These are phyloP conservation scores for Bombylius major DNA, from an alignment of 2,888 invertebrate genomes.

Conservation along the genomic window DNA sequence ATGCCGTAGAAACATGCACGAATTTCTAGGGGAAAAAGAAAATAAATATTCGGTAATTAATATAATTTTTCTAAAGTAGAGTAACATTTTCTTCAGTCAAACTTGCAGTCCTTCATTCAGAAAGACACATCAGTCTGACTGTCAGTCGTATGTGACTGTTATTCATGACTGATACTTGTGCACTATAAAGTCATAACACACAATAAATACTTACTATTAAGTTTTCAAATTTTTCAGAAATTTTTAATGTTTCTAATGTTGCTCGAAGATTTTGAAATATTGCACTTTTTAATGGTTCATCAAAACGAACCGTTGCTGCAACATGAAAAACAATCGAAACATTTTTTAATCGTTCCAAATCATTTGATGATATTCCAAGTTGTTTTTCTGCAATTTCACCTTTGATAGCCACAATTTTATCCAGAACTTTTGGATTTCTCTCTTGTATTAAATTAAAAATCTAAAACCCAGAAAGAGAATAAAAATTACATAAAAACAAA, in stretches of 20 bases:
- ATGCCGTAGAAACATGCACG: constrained; percentile 68
- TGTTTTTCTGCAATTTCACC: background rate
- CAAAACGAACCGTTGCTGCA: background rate
- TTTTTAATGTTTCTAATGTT: background rate
- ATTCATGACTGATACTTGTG: too few species aligned
- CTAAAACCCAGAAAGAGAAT: background rate
- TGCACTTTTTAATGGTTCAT: background rate
- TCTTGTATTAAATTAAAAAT: background rate
- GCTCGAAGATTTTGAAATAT: background rate
- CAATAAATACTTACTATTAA: background rate
- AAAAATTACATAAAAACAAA: too few species aligned
- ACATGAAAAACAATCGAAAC: background rate
- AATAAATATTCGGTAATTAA: too few species aligned
- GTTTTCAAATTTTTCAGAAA: background rate
- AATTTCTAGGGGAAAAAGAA: constrained; percentile 36
- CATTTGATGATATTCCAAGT: background rate
- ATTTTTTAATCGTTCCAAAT: background rate
- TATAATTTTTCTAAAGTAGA: too few species aligned
- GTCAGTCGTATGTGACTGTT: too few species aligned
- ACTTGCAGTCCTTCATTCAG: too few species aligned
- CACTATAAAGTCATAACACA: too few species aligned
- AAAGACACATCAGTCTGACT: too few species aligned
- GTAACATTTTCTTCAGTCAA: too few species aligned
- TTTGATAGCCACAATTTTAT: background rate
- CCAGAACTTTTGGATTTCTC: background rate